Evolutionary conservation across 2,113 vertebrate genomes (phyloP), one percentile per base, ranked within the genome.

Genomic region (Rhabdornis inornatus): DNA sequence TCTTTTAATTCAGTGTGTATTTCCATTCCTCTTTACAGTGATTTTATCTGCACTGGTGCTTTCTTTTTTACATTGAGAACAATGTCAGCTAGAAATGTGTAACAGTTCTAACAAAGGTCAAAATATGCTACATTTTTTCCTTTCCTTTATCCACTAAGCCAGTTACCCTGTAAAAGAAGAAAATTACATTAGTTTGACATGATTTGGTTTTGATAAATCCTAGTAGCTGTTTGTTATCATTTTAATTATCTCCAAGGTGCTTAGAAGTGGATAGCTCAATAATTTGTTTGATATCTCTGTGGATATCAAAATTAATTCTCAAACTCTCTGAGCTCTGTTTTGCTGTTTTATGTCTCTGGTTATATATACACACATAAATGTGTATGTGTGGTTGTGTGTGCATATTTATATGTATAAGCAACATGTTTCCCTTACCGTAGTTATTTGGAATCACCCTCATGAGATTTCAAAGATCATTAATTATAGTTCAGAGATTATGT

Each of bases 231-330:
- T 83, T 61, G 59, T 56, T 94, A 93, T 93, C 59, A 56, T 86
- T 90, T 93, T 93, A 93, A 93, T 97, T 94, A 93, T 95, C 90
- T 93, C 35, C 47, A 76, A 91, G 75, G 57, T 88, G 20, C 55
- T 88, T 90, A 23, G 28, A 77, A 94, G 70, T 40, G 74, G 61
- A 49, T 74, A 95, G 59, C 63, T 80, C 69, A 75, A 77, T 86
- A 87, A 76, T 74, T 95, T 68, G 9, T 87, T 82, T 70, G 47
- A 2, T 94, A 83, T 96, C 89, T 93, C 90, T 87, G 50, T 81
- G 28, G 63, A 28, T 80, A 95, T 92, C 53, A 92, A 53, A 94
- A 93, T 81, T 72, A 83, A 81, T 90, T 90, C 39, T 55, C 24
- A 70, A 59, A 55, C 9, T 83, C 55, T 31, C 52, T 77, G 40